A percentile compares a stretch with the other conserved stretches of the same genome.
Evolutionary conservation across 1,140 invertebrate genomes (phyloP).

Genomic region (Maniola jurtina): DNA sequence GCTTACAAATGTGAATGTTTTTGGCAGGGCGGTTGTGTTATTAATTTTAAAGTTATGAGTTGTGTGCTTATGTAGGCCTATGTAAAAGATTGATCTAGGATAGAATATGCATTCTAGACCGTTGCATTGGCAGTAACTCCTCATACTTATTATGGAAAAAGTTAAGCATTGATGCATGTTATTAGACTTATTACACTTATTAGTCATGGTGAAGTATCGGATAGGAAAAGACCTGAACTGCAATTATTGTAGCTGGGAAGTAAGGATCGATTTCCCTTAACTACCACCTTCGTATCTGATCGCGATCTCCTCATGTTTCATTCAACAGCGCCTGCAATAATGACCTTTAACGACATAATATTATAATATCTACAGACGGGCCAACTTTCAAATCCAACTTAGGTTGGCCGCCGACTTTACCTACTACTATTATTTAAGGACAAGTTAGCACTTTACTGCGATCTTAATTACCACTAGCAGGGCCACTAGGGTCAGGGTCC

Average conservation of each 20-base stretch:
- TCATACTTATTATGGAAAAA: background rate
- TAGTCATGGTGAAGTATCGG: conserved; percentile 9
- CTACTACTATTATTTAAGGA: too few relatives aligned
- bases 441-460: too few relatives aligned
- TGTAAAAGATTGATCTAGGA: too few relatives aligned
- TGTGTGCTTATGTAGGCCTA: too few relatives aligned
- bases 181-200: background rate
- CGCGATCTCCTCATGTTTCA: conserved; percentile 59
- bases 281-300: conserved; percentile 42
- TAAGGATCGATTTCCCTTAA: conserved; percentile 52
- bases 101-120: too few relatives aligned
- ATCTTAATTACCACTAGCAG: too few relatives aligned
- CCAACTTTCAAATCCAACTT: background rate
- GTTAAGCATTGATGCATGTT: background rate
- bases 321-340: conserved; percentile 55
- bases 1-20: too few relatives aligned
- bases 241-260: conserved; percentile 49
- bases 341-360: conserved; percentile 45
- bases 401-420: background rate
- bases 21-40: too few relatives aligned
- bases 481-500: too few relatives aligned
- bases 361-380: background rate
- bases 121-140: too few relatives aligned
- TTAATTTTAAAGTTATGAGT: too few relatives aligned
- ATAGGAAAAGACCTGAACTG: conserved; percentile 21